These are phyloP conservation scores for Lepidurus couesii DNA, from an alignment of 1,140 invertebrate species.

Conservation along the genomic window DNA sequence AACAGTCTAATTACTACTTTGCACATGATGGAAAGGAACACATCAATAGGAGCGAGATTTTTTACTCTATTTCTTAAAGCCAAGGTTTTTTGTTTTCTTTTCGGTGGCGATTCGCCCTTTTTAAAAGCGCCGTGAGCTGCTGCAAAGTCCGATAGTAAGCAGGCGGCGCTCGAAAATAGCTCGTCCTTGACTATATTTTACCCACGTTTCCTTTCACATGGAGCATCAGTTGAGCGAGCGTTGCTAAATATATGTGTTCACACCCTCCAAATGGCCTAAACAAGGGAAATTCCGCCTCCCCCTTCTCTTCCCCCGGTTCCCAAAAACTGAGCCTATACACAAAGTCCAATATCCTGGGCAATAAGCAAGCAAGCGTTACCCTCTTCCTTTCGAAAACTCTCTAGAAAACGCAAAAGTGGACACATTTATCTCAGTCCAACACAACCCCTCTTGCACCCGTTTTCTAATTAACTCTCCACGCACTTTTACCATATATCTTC, in stretches of 20 bases:
- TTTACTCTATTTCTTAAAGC: neutral
- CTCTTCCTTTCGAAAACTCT: neutral
- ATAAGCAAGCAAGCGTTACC: neutral
- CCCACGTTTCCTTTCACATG: neutral
- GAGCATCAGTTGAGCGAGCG: neutral
- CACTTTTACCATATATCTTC: conserved; percentile 10
- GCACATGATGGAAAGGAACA: too few relatives aligned
- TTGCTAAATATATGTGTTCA: conserved; percentile 5
- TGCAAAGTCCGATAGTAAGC: neutral
- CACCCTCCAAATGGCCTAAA: neutral
- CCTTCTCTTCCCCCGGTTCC: neutral
- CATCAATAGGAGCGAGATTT: too few relatives aligned
- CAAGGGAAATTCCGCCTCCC: neutral
- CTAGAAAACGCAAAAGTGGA: neutral
- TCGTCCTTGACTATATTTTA: conserved; percentile 14
- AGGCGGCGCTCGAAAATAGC: neutral
- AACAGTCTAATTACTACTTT: too few relatives aligned
- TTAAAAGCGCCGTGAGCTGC: neutral
- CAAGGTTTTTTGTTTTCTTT: neutral
- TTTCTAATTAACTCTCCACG: conserved; percentile 19
- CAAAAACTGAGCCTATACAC: neutral
- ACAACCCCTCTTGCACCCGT: conserved; percentile 8
- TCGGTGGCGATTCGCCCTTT: neutral
- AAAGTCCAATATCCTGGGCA: neutral
- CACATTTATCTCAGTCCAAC: conserved; percentile 17